These are phyloP conservation scores for Magallana nippona DNA, from an alignment of 2,888 invertebrate species.

Conservation along the genomic window DNA sequence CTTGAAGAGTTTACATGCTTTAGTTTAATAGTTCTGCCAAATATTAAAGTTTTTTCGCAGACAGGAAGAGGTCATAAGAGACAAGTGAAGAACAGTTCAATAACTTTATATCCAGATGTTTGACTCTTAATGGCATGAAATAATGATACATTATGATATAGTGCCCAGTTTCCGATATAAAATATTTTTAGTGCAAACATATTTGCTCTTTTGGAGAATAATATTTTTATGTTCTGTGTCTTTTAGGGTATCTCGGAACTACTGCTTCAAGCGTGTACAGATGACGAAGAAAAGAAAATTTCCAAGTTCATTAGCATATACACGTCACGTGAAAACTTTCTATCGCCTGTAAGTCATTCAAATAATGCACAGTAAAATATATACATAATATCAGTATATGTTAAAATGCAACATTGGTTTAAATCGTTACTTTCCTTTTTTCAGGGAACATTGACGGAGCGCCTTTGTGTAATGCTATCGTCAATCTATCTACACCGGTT, in stretches of 20 bases:
- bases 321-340: conserved; percentile 11
- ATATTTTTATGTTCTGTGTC: background rate
- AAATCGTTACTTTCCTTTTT: conserved; percentile 28
- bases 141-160: too few relatives aligned
- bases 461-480: conserved; percentile 69
- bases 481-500: conserved; percentile 59
- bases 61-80: too few relatives aligned
- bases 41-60: too few relatives aligned
- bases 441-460: conserved; percentile 67
- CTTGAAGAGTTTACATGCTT: too few relatives aligned
- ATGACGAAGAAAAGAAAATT: background rate
- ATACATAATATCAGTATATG: background rate
- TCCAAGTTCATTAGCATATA: background rate
- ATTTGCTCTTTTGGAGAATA: too few relatives aligned
- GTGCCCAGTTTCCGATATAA: too few relatives aligned
- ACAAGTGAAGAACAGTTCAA: too few relatives aligned
- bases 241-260: background rate
- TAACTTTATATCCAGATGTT: too few relatives aligned
- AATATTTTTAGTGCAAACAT: too few relatives aligned
- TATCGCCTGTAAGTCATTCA: background rate
- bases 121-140: too few relatives aligned
- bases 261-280: background rate
- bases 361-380: background rate
- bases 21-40: too few relatives aligned
- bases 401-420: background rate